phyloP scores from a whole-genome alignment of 2,797 vertebrate genomes.

The Australoheros facetus region DNA sequence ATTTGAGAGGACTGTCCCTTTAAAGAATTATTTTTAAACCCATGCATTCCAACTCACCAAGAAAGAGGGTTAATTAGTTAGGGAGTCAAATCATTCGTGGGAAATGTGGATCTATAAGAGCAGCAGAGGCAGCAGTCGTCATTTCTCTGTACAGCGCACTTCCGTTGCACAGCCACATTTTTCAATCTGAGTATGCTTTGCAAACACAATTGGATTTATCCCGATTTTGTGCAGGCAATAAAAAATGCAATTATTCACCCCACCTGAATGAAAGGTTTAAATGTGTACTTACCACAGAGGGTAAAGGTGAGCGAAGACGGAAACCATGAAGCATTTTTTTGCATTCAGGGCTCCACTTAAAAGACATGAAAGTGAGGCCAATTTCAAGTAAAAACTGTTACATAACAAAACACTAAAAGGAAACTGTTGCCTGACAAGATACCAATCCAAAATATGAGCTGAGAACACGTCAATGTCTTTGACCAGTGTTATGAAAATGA shows the following conservation, averaged over 20 bases:
- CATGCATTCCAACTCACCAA: slow-evolving; percentile 79
- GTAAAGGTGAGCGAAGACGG: slow-evolving; percentile 81
- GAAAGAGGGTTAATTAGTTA: slow-evolving; percentile 69
- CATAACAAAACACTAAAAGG: slow-evolving; percentile 62
- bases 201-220: slow-evolving; percentile 55
- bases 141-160: slow-evolving; percentile 77
- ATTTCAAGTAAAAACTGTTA: slow-evolving; percentile 78
- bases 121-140: slow-evolving; percentile 78
- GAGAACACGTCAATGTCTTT: slow-evolving; percentile 68
- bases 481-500: slow-evolving; percentile 79
- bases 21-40: slow-evolving; percentile 67
- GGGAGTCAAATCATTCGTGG: slow-evolving; percentile 74
- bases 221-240: slow-evolving; percentile 65
- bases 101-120: slow-evolving; percentile 78
- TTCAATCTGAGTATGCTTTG: slow-evolving; percentile 53
- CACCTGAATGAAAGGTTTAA: slow-evolving; percentile 83
- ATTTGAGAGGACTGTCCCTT: slow-evolving; percentile 79
- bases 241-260: slow-evolving; percentile 72
- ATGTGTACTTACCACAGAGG: slow-evolving; percentile 83
- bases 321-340: slow-evolving; percentile 83
- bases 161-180: slow-evolving; percentile 63
- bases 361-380: slow-evolving; percentile 82
- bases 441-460: slow-evolving; percentile 73
- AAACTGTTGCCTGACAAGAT: slow-evolving; percentile 67
- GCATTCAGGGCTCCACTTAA: slow-evolving; percentile 84